Percentiles rank a stretch among this genome's conserved stretches.
Evolutionary conservation across 2,113 vertebrate genomes (phyloP).

Genomic region (Grammomys surdaster): DNA sequence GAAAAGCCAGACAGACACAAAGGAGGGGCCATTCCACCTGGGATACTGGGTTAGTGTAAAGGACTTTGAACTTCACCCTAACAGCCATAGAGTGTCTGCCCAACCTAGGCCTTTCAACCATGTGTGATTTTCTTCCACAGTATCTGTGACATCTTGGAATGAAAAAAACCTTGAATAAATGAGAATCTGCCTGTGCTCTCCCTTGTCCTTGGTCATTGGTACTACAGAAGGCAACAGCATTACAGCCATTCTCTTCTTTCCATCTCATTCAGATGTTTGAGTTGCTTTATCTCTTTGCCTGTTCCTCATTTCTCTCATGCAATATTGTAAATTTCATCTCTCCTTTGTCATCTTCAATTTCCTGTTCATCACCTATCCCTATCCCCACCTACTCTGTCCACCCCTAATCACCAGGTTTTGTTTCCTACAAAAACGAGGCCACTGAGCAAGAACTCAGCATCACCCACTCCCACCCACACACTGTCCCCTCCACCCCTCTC

Average conservation of each 20-base stretch:
- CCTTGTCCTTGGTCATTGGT: not conserved
- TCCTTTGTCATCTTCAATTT: not conserved
- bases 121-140: not conserved
- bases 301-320: not conserved
- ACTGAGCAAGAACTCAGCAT: not conserved
- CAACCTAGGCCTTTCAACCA: not conserved
- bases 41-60: not conserved
- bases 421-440: not conserved
- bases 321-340: not conserved
- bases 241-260: not conserved
- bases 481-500: accelerated
- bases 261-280: not conserved
- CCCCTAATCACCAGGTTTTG: not conserved
- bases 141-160: not conserved
- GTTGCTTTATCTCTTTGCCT: not conserved
- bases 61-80: slow-evolving; percentile 4
- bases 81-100: not conserved
- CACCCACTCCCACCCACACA: accelerated
- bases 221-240: not conserved
- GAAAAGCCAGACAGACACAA: not conserved
- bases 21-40: not conserved
- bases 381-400: too few species aligned
- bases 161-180: not conserved
- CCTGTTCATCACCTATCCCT: too few species aligned
- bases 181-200: not conserved